Percentiles rank a stretch among this genome's conserved stretches.
phyloP scores from a whole-genome alignment of 2,797 vertebrate genomes.

The Emydoidea blandingii region DNA sequence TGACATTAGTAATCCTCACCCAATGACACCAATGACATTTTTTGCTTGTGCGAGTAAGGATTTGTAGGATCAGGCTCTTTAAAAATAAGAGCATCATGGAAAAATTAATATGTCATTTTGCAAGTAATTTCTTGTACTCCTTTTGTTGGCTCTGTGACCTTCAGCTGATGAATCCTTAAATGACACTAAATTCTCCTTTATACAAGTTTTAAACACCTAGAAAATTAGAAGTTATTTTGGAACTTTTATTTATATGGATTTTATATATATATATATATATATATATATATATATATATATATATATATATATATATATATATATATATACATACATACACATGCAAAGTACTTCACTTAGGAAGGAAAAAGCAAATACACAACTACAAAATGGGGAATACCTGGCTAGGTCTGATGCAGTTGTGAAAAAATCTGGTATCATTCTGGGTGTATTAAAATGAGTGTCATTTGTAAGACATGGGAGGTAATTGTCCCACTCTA shows the following conservation, averaged over 20 bases:
- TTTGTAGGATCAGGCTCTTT: neutral
- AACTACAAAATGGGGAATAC: neutral
- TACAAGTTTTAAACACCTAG: neutral
- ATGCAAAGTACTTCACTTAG: neutral
- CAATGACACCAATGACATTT: neutral
- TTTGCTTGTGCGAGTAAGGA: rapidly evolving
- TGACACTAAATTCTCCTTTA: neutral
- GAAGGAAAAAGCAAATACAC: neutral
- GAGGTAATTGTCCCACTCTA: neutral
- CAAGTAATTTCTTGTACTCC: neutral
- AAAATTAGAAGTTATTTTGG: neutral
- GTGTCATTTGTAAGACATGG: neutral
- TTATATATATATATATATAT: too few relatives aligned
- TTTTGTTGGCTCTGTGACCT: neutral
- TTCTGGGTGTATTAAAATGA: neutral
- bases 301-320: neutral
- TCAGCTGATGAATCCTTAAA: neutral
- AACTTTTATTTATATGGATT: neutral
- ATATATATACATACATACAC: neutral
- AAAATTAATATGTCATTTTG: neutral
- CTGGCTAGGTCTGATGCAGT: neutral
- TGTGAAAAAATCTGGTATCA: neutral
- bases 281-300: neutral
- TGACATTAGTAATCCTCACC: neutral
- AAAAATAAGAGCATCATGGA: neutral